phyloP scores from a whole-genome alignment of 2,888 invertebrate species.

The Hypercompe scribonia region DNA sequence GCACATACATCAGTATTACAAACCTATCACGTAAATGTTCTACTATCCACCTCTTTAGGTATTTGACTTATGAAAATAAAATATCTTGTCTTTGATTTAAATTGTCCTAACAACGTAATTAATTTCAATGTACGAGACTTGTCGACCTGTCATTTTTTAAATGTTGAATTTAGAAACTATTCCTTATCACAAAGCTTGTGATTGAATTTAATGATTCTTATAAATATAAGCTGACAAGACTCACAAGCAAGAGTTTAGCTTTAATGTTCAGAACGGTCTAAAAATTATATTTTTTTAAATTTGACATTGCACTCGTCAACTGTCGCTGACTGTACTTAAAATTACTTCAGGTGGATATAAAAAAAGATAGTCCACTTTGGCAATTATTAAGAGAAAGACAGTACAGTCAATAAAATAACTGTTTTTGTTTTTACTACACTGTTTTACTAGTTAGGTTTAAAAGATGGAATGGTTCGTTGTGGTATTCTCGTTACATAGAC shows the following conservation, averaged over 20 bases:
- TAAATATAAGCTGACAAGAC: background rate
- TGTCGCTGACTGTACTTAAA: background rate
- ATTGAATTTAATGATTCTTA: background rate
- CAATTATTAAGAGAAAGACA: background rate
- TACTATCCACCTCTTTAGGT: background rate
- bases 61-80: background rate
- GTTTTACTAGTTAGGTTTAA: background rate
- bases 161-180: background rate
- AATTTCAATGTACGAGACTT: no score
- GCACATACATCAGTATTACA: background rate
- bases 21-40: background rate
- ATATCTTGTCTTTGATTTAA: background rate
- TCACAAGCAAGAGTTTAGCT: background rate
- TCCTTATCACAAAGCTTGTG: background rate
- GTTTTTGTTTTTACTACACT: background rate
- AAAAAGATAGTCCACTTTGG: background rate
- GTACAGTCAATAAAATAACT: background rate
- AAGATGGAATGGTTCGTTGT: slow-evolving; percentile 22
- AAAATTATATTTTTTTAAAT: background rate
- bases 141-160: background rate
- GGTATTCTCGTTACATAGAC: slow-evolving; percentile 42
- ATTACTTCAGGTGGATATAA: background rate
- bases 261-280: background rate
- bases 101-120: background rate
- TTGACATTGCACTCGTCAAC: background rate